These are phyloP conservation scores for Hoplodrina ambigua DNA, from an alignment of 2,888 invertebrate genomes.

Conservation along the genomic window DNA sequence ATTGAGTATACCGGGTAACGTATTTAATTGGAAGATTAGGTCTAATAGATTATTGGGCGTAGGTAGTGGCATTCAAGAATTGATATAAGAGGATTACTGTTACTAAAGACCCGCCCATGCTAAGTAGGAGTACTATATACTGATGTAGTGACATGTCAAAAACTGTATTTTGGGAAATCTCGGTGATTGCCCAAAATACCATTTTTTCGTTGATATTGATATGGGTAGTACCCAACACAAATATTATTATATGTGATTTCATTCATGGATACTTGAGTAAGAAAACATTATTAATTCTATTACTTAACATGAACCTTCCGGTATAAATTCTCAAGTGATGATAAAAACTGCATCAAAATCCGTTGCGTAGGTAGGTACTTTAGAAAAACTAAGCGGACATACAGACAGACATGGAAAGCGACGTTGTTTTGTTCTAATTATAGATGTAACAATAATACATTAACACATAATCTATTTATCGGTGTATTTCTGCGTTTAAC, in stretches of 20 bases:
- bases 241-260: no score
- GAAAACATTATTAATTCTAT: no score
- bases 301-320: no score
- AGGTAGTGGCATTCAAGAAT: constrained; percentile 49
- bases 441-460: constrained; percentile 7
- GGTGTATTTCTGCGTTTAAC: constrained; percentile 23
- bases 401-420: background rate
- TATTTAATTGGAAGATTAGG: constrained; percentile 4
- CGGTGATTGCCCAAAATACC: no score
- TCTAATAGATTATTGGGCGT: constrained; percentile 13
- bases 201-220: no score
- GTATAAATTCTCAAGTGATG: no score
- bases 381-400: background rate
- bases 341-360: no score
- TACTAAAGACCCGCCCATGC: background rate
- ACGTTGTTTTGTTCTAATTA: background rate
- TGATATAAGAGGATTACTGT: constrained; percentile 17
- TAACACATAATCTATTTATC: constrained; percentile 27
- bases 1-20: background rate
- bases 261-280: no score
- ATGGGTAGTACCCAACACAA: no score
- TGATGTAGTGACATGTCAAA: background rate
- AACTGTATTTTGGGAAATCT: no score
- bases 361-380: background rate
- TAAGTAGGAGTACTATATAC: background rate